Evolutionary conservation across 2,113 vertebrate species (phyloP).

Genomic region (Lepidothrix coronata): DNA sequence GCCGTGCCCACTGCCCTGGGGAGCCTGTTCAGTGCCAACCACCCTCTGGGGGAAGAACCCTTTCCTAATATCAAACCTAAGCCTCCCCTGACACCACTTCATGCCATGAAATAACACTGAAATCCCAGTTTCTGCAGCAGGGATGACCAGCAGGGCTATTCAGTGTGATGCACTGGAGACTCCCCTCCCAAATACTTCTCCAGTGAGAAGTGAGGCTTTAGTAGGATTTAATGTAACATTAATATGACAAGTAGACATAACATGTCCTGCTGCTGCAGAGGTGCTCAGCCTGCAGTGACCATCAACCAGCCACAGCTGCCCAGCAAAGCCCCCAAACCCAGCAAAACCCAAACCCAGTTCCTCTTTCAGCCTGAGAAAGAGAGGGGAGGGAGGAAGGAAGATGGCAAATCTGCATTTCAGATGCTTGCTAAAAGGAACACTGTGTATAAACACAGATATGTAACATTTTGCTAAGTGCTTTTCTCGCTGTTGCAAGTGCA

Average conservation of each 20-base stretch:
- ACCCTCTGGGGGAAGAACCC: neutral
- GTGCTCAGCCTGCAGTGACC: neutral
- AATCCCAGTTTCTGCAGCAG: neutral
- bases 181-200: neutral
- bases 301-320: neutral
- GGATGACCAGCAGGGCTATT: neutral
- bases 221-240: neutral
- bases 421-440: neutral
- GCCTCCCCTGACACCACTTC: neutral
- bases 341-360: neutral
- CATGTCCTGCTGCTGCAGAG: neutral
- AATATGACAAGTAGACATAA: neutral
- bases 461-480: neutral
- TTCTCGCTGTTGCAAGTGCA: neutral
- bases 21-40: neutral
- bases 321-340: neutral
- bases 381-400: neutral
- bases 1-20: accelerated
- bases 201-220: neutral
- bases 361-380: neutral
- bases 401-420: neutral
- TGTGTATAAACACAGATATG: neutral
- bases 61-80: neutral
- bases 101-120: neutral
- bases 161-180: neutral